These are phyloP conservation scores for Lordiphosa collinella DNA, from an alignment of 1,140 invertebrate species.

Conservation along the genomic window DNA sequence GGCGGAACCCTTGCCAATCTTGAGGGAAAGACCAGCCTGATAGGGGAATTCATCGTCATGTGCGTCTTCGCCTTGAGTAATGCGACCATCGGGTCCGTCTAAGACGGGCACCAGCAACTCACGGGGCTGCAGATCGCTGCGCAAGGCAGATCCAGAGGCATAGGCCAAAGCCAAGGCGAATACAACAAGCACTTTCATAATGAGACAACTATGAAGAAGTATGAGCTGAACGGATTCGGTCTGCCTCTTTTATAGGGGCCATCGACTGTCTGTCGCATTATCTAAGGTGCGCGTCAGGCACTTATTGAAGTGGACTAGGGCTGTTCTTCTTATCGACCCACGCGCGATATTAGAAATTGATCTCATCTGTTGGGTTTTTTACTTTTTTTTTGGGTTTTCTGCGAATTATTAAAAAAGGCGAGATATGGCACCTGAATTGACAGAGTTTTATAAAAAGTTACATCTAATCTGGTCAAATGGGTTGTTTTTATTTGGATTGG, in stretches of 20 bases:
- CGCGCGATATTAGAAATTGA: conserved; percentile 24
- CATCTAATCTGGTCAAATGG: no score
- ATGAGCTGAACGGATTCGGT: conserved; percentile 2
- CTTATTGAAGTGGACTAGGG: conserved; percentile 27
- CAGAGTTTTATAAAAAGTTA: neutral
- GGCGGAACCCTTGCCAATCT: conserved; percentile 40
- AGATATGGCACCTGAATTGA: conserved; percentile 14
- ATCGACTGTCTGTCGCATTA: conserved; percentile 15
- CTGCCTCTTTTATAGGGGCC: conserved; percentile 32
- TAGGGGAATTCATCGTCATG: conserved; percentile 72
- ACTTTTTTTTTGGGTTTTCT: neutral
- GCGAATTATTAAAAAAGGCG: neutral
- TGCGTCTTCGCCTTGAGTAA: conserved; percentile 73
- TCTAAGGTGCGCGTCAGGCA: conserved; percentile 19
- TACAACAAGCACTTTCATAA: conserved; percentile 67
- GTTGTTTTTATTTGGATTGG: no score
- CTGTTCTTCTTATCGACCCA: conserved; percentile 33
- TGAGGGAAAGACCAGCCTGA: conserved; percentile 72
- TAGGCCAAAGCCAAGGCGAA: conserved; percentile 65
- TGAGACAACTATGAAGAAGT: conserved; percentile 37
- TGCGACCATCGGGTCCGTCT: conserved; percentile 53
- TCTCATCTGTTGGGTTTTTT: conserved; percentile 17
- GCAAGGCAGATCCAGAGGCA: conserved; percentile 49
- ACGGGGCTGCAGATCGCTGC: conserved; percentile 17
- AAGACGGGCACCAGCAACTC: conserved; percentile 32